Evolutionary conservation across 1,140 invertebrate species (phyloP).

Genomic region (Apocrypta bakeri): DNA sequence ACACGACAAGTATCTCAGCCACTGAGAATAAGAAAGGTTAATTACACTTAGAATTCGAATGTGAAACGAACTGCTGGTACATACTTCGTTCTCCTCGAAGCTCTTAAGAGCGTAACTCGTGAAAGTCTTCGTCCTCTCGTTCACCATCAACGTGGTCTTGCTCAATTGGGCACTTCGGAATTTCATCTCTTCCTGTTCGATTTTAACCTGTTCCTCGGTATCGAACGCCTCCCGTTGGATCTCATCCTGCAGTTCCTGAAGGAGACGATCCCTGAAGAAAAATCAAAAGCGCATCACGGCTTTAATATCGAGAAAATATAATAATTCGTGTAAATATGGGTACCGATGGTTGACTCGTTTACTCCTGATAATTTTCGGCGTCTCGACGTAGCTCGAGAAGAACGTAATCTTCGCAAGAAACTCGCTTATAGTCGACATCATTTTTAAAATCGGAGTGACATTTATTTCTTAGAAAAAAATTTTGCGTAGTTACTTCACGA

Average conservation of each 20-base stretch:
- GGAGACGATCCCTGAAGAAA: slow-evolving; percentile 55
- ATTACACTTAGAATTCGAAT: too few species aligned
- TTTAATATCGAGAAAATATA: neutral
- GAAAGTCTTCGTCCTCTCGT: slow-evolving; percentile 53
- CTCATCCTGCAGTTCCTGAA: slow-evolving; percentile 64
- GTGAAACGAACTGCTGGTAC: neutral
- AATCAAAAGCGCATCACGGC: too few species aligned
- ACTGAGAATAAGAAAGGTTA: slow-evolving; percentile 74
- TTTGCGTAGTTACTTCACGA: too few species aligned
- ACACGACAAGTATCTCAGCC: slow-evolving; percentile 78
- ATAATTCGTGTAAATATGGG: neutral
- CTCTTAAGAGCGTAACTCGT: slow-evolving; percentile 49
- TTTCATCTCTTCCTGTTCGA: slow-evolving; percentile 55
- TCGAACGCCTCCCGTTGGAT: slow-evolving; percentile 61
- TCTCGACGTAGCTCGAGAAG: slow-evolving; percentile 60
- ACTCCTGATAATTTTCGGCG: slow-evolving; percentile 46
- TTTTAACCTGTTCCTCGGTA: slow-evolving; percentile 39
- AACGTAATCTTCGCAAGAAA: slow-evolving; percentile 57
- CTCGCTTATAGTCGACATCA: slow-evolving; percentile 44
- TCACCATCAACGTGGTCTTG: slow-evolving; percentile 51
- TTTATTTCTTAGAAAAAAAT: too few species aligned
- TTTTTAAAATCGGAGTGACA: neutral
- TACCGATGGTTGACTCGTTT: slow-evolving; percentile 59
- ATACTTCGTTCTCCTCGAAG: slow-evolving; percentile 59
- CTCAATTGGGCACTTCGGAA: slow-evolving; percentile 58